Evolutionary conservation across 2,113 vertebrate species (phyloP).

Genomic region (Nymphicus hollandicus): DNA sequence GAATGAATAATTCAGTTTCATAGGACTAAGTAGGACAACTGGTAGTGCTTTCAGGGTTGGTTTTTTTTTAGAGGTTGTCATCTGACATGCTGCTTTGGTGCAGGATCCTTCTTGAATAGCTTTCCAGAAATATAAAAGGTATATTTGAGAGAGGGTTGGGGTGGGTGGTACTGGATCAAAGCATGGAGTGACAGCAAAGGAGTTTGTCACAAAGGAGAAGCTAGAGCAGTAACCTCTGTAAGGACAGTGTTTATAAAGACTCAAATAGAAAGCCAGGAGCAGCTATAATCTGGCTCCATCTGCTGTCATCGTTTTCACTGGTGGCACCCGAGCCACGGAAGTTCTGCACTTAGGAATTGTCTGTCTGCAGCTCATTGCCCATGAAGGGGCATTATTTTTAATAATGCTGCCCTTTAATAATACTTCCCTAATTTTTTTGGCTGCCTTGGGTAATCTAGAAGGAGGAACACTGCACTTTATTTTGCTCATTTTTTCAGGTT

Average conservation of each 20-base stretch:
- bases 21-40: background rate
- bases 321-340: background rate
- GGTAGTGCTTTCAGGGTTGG: background rate
- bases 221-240: background rate
- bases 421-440: too few species aligned
- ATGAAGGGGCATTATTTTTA: background rate
- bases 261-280: background rate
- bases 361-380: background rate
- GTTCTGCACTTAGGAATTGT: background rate
- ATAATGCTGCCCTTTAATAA: too few species aligned
- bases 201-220: background rate
- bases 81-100: background rate
- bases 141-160: background rate
- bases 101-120: background rate
- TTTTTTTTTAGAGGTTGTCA: background rate
- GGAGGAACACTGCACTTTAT: background rate
- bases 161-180: background rate
- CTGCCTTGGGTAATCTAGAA: background rate
- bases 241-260: background rate
- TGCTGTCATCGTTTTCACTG: background rate
- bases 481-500: background rate
- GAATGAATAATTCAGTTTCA: conserved; percentile 2
- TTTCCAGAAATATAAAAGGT: background rate
- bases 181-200: background rate
- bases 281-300: conserved; percentile 22